Conservation (phyloP, 2,888 invertebrate species). For the Elysia crispata region DNA sequence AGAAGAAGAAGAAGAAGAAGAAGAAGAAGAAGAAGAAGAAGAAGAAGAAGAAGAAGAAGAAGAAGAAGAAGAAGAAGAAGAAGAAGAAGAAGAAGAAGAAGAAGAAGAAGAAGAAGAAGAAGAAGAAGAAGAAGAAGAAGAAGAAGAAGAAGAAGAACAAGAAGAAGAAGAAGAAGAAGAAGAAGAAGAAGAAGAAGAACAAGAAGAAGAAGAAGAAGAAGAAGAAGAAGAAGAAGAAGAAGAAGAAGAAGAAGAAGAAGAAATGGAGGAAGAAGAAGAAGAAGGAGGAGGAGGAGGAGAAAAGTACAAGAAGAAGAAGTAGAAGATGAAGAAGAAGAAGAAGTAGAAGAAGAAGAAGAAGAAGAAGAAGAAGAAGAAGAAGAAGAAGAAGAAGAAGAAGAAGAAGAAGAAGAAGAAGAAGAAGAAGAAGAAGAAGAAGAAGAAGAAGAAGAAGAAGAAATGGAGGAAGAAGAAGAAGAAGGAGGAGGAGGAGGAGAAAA, state of each 20-base stretch:
- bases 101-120: constrained; percentile 11
- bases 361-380: not conserved
- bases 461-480: not conserved
- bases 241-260: not conserved
- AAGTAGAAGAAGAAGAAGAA: not conserved
- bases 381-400: not conserved
- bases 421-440: not conserved
- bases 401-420: not conserved
- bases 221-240: constrained; percentile 34
- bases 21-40: too few species aligned
- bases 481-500: not conserved
- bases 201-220: constrained; percentile 35
- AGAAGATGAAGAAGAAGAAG: not conserved
- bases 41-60: too few species aligned
- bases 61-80: constrained; percentile 35
- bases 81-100: constrained; percentile 15
- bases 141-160: constrained; percentile 24
- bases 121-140: constrained; percentile 15
- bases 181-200: constrained; percentile 38
- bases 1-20: not conserved
- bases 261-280: constrained; percentile 9
- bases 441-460: not conserved
- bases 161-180: constrained; percentile 31
- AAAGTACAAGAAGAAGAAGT: not conserved
- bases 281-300: not conserved